Percentiles rank a stretch among this genome's conserved stretches.
Evolutionary conservation across 2,113 vertebrate genomes (phyloP).

Genomic region (Zeus faber): DNA sequence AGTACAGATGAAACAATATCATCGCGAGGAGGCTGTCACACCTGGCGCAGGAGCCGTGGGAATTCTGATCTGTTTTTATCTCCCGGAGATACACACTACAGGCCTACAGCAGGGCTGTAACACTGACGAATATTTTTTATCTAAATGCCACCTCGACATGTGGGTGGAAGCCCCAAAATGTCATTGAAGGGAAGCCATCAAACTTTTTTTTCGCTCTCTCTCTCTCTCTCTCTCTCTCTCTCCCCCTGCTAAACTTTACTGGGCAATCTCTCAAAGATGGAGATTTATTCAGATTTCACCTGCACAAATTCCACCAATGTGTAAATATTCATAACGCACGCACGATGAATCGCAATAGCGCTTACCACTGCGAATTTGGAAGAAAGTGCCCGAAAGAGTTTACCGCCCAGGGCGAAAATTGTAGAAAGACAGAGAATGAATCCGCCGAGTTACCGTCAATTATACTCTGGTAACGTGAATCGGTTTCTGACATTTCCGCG

Average conservation of each 20-base stretch:
- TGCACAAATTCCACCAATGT: conserved; percentile 25
- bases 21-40: not conserved
- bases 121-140: too few relatives aligned
- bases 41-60: conserved; percentile 16
- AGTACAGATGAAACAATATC: conserved; percentile 5
- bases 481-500: conserved; percentile 13
- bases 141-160: conserved; percentile 13
- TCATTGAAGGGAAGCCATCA: conserved; percentile 10
- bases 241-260: not conserved
- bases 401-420: too few relatives aligned
- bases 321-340: conserved; percentile 51
- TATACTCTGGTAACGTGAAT: too few relatives aligned
- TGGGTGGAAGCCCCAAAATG: conserved; percentile 20
- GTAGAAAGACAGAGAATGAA: too few relatives aligned
- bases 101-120: too few relatives aligned
- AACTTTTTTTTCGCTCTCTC: not conserved
- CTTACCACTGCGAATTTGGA: too few relatives aligned
- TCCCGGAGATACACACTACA: too few relatives aligned
- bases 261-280: conserved; percentile 10
- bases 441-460: too few relatives aligned
- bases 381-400: too few relatives aligned
- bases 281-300: conserved; percentile 29
- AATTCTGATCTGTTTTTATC: conserved; percentile 6
- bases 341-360: too few relatives aligned
- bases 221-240: not conserved